A percentile compares a stretch with the other conserved stretches of the same genome.
Evolutionary conservation across 2,113 vertebrate genomes (phyloP).

Genomic region (Xiphias gladius): DNA sequence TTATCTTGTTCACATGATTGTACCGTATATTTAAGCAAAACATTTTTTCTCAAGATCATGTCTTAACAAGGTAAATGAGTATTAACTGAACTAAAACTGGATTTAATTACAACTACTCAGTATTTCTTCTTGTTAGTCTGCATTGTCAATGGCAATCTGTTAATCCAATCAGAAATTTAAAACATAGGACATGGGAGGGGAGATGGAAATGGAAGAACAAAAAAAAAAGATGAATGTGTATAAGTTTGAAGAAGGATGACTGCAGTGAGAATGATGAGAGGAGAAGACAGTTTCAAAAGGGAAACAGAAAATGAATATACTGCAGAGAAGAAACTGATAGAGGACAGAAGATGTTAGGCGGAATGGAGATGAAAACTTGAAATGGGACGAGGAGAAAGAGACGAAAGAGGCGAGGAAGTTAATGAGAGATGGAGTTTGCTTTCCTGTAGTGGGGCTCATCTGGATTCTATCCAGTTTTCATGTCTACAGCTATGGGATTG

Average conservation of each 20-base stretch:
- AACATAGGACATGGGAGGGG: not conserved
- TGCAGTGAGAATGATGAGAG: not conserved
- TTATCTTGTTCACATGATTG: too few relatives aligned
- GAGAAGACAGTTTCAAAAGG: constrained; percentile 19
- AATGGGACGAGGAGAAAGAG: constrained; percentile 9
- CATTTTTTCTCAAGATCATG: not conserved
- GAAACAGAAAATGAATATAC: constrained; percentile 13
- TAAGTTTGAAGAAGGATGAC: not conserved
- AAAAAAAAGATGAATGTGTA: not conserved
- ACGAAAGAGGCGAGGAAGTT: constrained; percentile 23
- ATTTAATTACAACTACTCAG: not conserved
- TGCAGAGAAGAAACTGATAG: constrained; percentile 36
- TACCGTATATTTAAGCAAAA: not conserved
- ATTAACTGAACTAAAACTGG: not conserved
- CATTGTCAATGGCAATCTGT: not conserved
- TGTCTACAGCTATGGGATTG: constrained; percentile 38
- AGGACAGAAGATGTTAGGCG: constrained; percentile 10
- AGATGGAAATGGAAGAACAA: not conserved
- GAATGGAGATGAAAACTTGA: not conserved
- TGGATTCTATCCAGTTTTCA: constrained; percentile 60
- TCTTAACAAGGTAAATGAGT: not conserved
- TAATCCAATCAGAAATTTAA: not conserved
- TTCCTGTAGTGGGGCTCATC: constrained; percentile 51
- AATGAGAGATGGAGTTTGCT: constrained; percentile 59
- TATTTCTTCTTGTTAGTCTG: not conserved